Base-by-base conservation (phyloP, 2,888 invertebrate species). In the Leucophora obtusa region DNA sequence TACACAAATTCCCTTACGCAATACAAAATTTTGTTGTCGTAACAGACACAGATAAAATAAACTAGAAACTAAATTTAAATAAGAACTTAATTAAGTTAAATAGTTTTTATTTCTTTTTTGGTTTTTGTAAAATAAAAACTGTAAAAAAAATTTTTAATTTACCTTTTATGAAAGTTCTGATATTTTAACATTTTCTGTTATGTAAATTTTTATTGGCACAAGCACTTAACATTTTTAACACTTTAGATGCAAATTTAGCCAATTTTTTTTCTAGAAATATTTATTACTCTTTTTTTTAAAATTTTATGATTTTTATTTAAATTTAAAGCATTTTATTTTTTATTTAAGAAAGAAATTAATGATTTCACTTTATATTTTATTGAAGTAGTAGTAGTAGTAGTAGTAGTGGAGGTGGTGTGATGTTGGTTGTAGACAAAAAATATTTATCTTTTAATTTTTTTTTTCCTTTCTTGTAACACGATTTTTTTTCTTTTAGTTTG, bases 1-100 rank as follows among this genome's bases (percentile, higher is more conserved):
- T 59, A 71, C 33, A 58, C 10, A 47, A 69, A 65, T 66, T 24
- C 24, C 53, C 77, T 78, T 78, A 78, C 77, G 77, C 77, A 78
- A 78, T 66, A 38, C 71, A 17, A 66, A 72, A 72, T 47, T 28
- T 28, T 72, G 71, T 62, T 68, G 66, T 71, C 71, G 71, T 72
- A 78, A 78, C 71, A 78, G 33, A 56, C 50, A 78, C 38, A 18
- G 58, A 51, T 50, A 63, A n/a, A 51, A 17, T 17, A 21, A 43
- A 50, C 14, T 28, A 43, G 24, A 15, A 70, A 58, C 62, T 63
- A 70, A 76, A 70, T 28, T 24, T 21, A 24, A 21, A 54, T 33
- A 15, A 17, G 33, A 17, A 43, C 43, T 43, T 14, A 33, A 75
- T 51, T 15, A 21, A 53, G 38, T 58, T 56, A 21, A 33, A 68